Conservation (phyloP, 1,140 invertebrate genomes). For the Macrobrachium rosenbergii region DNA sequence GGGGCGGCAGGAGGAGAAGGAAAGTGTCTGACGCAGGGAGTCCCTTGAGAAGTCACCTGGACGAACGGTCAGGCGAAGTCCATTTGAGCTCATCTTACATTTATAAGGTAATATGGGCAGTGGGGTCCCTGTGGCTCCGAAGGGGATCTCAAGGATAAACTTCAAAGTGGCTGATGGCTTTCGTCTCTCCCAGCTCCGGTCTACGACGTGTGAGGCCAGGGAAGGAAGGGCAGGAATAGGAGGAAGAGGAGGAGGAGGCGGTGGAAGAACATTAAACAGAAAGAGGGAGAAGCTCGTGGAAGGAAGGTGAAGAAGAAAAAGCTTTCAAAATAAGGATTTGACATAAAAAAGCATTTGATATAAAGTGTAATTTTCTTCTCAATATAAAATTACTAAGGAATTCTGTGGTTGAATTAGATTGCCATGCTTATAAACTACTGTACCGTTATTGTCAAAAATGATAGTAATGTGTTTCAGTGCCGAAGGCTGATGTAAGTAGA, state of each 20-base stretch:
- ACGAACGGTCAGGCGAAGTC: slow-evolving; percentile 56
- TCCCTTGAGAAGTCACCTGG: slow-evolving; percentile 58
- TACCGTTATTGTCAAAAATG: too few species aligned
- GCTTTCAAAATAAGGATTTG: neutral
- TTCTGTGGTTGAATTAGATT: too few species aligned
- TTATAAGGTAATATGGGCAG: slow-evolving; percentile 62
- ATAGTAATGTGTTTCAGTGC: too few species aligned
- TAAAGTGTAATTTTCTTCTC: too few species aligned
- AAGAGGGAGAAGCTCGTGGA: neutral
- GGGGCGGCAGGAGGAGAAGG: neutral
- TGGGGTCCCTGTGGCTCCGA: slow-evolving; percentile 30
- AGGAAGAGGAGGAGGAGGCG: neutral
- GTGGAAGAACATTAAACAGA: neutral
- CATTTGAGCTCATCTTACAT: slow-evolving; percentile 63
- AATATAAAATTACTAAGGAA: too few species aligned
- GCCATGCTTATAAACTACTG: too few species aligned
- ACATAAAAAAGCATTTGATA: neutral
- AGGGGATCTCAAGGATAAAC: slow-evolving; percentile 34
- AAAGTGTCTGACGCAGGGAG: slow-evolving; percentile 22
- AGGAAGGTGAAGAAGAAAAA: neutral
- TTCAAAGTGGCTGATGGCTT: slow-evolving; percentile 46
- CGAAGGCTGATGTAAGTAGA: too few species aligned
- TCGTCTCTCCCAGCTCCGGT: slow-evolving; percentile 4
- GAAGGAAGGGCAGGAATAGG: neutral
- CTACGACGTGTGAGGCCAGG: slow-evolving; percentile 41